Conservation (phyloP, 2,113 vertebrate species). For the pig (Sus scrofa) region DNA sequence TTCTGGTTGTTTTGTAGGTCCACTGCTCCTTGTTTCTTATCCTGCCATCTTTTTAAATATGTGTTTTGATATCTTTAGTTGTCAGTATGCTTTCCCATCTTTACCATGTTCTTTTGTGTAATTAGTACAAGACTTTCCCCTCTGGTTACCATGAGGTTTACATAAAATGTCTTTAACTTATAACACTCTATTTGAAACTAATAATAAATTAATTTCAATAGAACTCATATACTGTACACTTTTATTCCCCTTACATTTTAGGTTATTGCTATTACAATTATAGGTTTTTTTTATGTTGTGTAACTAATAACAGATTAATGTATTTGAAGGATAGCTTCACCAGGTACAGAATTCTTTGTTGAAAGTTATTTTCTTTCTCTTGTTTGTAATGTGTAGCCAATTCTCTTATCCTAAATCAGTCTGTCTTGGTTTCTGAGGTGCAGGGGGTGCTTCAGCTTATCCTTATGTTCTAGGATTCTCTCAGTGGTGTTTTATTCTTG, state of each 20-base stretch:
- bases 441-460: no score
- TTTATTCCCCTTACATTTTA: not conserved
- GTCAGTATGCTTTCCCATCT: not conserved
- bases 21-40: not conserved
- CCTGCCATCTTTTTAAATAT: not conserved
- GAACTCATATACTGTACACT: not conserved
- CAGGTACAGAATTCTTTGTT: not conserved
- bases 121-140: not conserved
- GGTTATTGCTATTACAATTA: not conserved
- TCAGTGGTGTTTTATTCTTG: no score
- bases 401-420: no score
- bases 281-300: not conserved
- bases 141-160: not conserved
- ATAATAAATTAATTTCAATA: not conserved
- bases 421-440: no score
- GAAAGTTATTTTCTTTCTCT: no score
- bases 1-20: not conserved
- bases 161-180: not conserved
- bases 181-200: not conserved
- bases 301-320: not conserved
- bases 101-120: not conserved
- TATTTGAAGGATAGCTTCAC: not conserved
- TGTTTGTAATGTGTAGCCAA: no score
- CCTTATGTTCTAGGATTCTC: no score
- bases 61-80: not conserved